Percentiles rank a stretch among this genome's conserved stretches.
These are phyloP conservation scores for Chelonus formosanus DNA, from an alignment of 2,888 invertebrate species.

Conservation along the genomic window DNA sequence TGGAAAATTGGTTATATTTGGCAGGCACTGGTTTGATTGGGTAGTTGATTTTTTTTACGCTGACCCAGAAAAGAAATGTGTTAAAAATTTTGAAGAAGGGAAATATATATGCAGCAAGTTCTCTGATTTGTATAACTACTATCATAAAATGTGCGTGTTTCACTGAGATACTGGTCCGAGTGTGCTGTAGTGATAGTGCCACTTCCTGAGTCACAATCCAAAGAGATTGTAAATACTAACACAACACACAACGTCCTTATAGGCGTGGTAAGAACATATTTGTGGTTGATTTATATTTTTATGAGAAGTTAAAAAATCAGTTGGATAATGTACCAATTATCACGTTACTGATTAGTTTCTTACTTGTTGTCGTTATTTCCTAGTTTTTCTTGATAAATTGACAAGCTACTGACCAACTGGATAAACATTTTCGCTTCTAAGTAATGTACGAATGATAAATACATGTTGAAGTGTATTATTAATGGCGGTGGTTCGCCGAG, in stretches of 20 bases:
- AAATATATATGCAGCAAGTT: background rate
- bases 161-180: slow-evolving; percentile 18
- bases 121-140: slow-evolving; percentile 3
- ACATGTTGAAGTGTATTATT: slow-evolving; percentile 13
- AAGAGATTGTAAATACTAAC: slow-evolving; percentile 10
- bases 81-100: background rate
- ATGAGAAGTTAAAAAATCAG: background rate
- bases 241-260: background rate
- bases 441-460: slow-evolving; percentile 12
- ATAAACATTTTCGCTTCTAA: slow-evolving; percentile 15
- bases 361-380: background rate
- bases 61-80: too few species aligned
- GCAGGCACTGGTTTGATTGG: too few species aligned
- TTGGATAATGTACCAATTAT: slow-evolving; percentile 10
- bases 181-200: slow-evolving; percentile 22
- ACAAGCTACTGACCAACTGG: slow-evolving; percentile 15
- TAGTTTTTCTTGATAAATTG: background rate
- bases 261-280: slow-evolving; percentile 17
- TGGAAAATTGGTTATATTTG: too few species aligned
- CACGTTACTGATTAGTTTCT: slow-evolving; percentile 3
- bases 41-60: too few species aligned
- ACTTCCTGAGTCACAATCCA: slow-evolving; percentile 19
- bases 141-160: slow-evolving; percentile 20
- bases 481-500: slow-evolving; percentile 25
- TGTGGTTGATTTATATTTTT: background rate